These are phyloP conservation scores for Diaprepes abbreviatus DNA, from an alignment of 2,888 invertebrate species.

Conservation along the genomic window DNA sequence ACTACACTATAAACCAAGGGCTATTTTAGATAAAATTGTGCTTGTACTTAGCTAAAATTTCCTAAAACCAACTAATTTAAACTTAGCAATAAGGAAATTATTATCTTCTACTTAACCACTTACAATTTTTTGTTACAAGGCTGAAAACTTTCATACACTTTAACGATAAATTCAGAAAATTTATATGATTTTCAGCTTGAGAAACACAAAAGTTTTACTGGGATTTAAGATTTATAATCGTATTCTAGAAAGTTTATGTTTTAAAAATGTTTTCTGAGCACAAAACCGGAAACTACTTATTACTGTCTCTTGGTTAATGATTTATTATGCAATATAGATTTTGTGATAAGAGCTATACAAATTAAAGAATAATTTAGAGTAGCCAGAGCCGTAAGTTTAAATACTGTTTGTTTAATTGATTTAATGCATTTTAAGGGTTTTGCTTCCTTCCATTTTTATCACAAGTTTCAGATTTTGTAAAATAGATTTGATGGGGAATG, in stretches of 20 bases:
- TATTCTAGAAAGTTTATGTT: constrained; percentile 32
- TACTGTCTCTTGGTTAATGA: not conserved
- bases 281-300: not conserved
- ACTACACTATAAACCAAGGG: too few relatives aligned
- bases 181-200: constrained; percentile 40
- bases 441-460: too few relatives aligned
- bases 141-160: not conserved
- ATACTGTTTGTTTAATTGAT: too few relatives aligned
- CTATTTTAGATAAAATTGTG: too few relatives aligned
- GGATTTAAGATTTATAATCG: constrained; percentile 20
- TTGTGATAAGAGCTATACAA: too few relatives aligned
- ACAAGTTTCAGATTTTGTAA: too few relatives aligned
- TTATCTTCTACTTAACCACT: not conserved
- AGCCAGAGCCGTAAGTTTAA: too few relatives aligned
- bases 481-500: too few relatives aligned
- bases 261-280: constrained; percentile 28
- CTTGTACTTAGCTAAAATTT: too few relatives aligned
- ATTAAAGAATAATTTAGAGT: too few relatives aligned
- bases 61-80: not conserved
- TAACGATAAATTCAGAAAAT: constrained; percentile 19
- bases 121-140: not conserved
- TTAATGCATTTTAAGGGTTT: too few relatives aligned
- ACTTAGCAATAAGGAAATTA: not conserved
- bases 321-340: not conserved
- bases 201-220: constrained; percentile 26